Conservation (phyloP, 2,797 vertebrate genomes). For the Chromobotia macracanthus region DNA sequence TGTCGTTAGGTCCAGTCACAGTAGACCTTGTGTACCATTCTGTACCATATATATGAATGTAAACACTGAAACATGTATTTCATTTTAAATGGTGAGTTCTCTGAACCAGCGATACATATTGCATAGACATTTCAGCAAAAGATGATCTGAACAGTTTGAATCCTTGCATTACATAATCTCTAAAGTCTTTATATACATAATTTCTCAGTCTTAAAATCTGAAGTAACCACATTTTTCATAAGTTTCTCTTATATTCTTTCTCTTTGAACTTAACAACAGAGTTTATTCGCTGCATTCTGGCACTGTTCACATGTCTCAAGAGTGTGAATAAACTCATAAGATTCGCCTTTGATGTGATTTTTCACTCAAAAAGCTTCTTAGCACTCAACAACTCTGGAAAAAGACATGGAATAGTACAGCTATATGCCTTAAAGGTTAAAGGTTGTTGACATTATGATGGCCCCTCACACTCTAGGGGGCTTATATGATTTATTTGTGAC, state of each 20-base stretch:
- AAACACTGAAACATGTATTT: neutral
- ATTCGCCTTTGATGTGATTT: neutral
- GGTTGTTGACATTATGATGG: conserved; percentile 37
- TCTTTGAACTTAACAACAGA: neutral
- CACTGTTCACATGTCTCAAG: neutral
- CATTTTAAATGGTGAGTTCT: neutral
- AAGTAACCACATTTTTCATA: neutral
- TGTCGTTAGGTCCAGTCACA: neutral
- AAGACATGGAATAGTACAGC: conserved; percentile 10
- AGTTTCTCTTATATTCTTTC: neutral
- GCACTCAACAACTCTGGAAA: conserved; percentile 3
- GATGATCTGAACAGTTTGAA: neutral
- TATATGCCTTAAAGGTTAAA: conserved; percentile 35
- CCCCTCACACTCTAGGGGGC: conserved; percentile 13
- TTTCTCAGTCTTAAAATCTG: neutral
- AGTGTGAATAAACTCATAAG: neutral
- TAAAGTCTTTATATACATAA: too few relatives aligned
- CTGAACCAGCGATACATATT: neutral
- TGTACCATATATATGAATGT: neutral
- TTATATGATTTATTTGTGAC: conserved; percentile 28
- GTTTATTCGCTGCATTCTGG: conserved; percentile 23
- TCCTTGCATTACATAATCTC: neutral
- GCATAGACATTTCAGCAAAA: neutral
- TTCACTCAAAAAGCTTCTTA: conserved; percentile 12
- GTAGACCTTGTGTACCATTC: neutral